Evolutionary conservation across 2,888 invertebrate genomes (phyloP).

Genomic region (Phyllotreta striolata): DNA sequence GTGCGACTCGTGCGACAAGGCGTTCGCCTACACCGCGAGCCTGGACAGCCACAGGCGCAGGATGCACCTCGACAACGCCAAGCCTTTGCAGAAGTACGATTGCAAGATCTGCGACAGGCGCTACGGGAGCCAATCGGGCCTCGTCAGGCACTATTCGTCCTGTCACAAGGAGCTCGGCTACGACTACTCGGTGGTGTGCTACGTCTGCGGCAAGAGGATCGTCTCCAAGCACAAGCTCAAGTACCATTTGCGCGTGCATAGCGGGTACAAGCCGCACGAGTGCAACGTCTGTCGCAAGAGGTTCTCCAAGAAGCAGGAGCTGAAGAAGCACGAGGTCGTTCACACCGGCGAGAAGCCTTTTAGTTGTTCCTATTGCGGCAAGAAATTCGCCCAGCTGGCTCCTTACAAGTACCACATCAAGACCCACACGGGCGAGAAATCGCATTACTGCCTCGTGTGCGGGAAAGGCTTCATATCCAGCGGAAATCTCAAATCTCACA

Average conservation of each 20-base stretch:
- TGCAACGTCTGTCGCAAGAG: slow-evolving; percentile 40
- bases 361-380: slow-evolving; percentile 46
- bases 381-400: slow-evolving; percentile 20
- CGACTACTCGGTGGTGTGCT: slow-evolving; percentile 62
- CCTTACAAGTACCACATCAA: slow-evolving; percentile 44
- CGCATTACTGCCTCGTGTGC: slow-evolving; percentile 33
- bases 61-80: slow-evolving; percentile 61
- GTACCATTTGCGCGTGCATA: slow-evolving; percentile 47
- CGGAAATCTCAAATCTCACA: slow-evolving; percentile 34
- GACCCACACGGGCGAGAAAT: slow-evolving; percentile 41
- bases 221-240: slow-evolving; percentile 36
- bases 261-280: slow-evolving; percentile 47
- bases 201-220: slow-evolving; percentile 56
- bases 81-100: slow-evolving; percentile 54
- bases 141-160: slow-evolving; percentile 59
- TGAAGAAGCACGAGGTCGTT: slow-evolving; percentile 43
- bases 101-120: slow-evolving; percentile 64
- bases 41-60: slow-evolving; percentile 62
- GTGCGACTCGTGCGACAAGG: slow-evolving; percentile 65
- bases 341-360: slow-evolving; percentile 47
- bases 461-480: slow-evolving; percentile 62
- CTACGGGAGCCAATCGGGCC: slow-evolving; percentile 56
- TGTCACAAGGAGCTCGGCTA: slow-evolving; percentile 43
- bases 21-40: slow-evolving; percentile 62
- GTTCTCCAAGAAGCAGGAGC: slow-evolving; percentile 37